A percentile compares a stretch with the other conserved stretches of the same genome.
These are phyloP conservation scores for Lordiphosa collinella DNA, from an alignment of 1,140 invertebrate genomes.

Conservation along the genomic window DNA sequence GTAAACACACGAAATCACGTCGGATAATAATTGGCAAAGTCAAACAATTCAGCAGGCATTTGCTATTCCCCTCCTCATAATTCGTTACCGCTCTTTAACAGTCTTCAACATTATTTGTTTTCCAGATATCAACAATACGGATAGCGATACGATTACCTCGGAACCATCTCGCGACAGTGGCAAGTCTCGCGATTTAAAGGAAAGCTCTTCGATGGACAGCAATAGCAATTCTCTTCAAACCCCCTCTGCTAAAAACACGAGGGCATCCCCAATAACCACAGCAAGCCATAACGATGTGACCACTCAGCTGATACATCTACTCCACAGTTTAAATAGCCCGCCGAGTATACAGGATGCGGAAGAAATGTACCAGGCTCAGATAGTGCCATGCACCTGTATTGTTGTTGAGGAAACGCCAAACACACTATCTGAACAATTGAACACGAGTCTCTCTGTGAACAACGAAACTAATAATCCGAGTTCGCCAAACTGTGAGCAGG, in stretches of 20 bases:
- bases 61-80: too few relatives aligned
- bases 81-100: too few relatives aligned
- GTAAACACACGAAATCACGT: too few relatives aligned
- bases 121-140: slow-evolving; percentile 44
- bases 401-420: slow-evolving; percentile 36
- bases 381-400: slow-evolving; percentile 67
- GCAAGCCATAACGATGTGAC: slow-evolving; percentile 34
- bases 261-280: slow-evolving; percentile 1
- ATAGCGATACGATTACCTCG: slow-evolving; percentile 69
- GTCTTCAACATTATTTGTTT: slow-evolving; percentile 5
- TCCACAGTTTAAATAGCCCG: slow-evolving; percentile 43
- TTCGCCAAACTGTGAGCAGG: slow-evolving; percentile 1
- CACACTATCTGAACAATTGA: background rate
- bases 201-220: slow-evolving; percentile 48
- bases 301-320: slow-evolving; percentile 54
- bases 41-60: too few relatives aligned
- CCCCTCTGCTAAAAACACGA: slow-evolving; percentile 10
- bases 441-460: background rate
- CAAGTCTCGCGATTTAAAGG: slow-evolving; percentile 34
- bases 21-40: too few relatives aligned
- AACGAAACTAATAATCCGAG: background rate
- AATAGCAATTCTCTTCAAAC: slow-evolving; percentile 49
- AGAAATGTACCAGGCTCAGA: slow-evolving; percentile 31
- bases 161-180: slow-evolving; percentile 60
- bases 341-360: slow-evolving; percentile 40